A percentile compares a stretch with the other conserved stretches of the same genome.
Evolutionary conservation across 1,140 invertebrate species (phyloP).

Genomic region (Scaptodrosophila lebanonensis): DNA sequence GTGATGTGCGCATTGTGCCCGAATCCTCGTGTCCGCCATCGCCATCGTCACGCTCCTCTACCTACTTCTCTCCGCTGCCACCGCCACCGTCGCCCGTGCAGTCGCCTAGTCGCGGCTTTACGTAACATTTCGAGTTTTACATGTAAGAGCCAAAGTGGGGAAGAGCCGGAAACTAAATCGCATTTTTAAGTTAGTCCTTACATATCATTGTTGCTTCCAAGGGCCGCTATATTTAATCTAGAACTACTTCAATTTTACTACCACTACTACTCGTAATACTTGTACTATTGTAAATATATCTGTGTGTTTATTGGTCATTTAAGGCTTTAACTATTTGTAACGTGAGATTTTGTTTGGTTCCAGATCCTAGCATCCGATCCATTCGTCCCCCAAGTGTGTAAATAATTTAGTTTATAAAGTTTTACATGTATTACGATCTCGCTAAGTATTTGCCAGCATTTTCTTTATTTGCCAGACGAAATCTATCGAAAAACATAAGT

Average conservation of each 20-base stretch:
- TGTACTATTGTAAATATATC: constrained; percentile 51
- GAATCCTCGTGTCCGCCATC: constrained; percentile 84
- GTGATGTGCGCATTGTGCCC: constrained; percentile 79
- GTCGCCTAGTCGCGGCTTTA: constrained; percentile 77
- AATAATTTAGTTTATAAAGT: constrained; percentile 18
- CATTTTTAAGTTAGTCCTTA: neutral
- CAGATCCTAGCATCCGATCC: constrained; percentile 3
- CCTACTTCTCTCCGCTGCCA: constrained; percentile 85
- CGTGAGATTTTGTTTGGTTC: constrained; percentile 28
- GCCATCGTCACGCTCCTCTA: constrained; percentile 86
- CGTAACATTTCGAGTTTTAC: constrained; percentile 75
- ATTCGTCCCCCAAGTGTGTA: constrained; percentile 23
- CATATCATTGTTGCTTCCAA: constrained; percentile 4
- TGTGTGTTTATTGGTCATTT: constrained; percentile 50
- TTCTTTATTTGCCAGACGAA: constrained; percentile 56
- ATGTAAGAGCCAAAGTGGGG: constrained; percentile 40
- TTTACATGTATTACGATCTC: constrained; percentile 50
- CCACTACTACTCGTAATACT: constrained; percentile 4
- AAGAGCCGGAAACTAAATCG: neutral
- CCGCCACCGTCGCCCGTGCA: constrained; percentile 86
- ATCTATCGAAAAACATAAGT: constrained; percentile 33
- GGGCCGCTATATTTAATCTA: neutral
- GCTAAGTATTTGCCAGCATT: constrained; percentile 37
- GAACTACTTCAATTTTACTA: neutral
- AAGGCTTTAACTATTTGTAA: constrained; percentile 49